Base-by-base conservation (phyloP, 2,113 vertebrate species). In the Morone chrysops region DNA sequence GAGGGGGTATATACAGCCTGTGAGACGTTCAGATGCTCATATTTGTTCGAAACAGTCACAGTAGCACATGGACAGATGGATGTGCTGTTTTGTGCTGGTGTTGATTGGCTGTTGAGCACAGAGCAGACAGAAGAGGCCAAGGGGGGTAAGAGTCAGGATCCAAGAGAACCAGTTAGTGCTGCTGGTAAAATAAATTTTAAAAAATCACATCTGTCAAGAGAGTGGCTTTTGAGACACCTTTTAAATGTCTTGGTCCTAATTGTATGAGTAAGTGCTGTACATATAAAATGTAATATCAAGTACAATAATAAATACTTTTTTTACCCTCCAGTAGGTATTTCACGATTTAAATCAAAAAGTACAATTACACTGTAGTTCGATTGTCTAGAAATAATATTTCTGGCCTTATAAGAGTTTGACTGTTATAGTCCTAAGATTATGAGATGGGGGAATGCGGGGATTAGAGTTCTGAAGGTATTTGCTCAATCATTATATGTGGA, bases 71-170 rank as follows among this genome's bases (percentile, higher is more conserved):
- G 56, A 80, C 78, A 82, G 84, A 86, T 77, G 83, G 85, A 76
- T 68, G 36, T 76, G 77, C 38, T 84, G 43, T 36, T 86, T 70
- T 70, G 56, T 81, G 50, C 40, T 70, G 56, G 75, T 82, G 90
- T 79, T 88, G 87, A 90, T 84, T 90, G 70, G 70, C 75, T 83
- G 57, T 62, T 61, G 38, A 61, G 50, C 56, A 25, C 53, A 75
- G 53, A 73, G 76, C 20, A 45, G 79, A 82, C 66, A 68, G 69
- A 76, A 65, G 62, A 82, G 40, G 66, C 66, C 31, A 31, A 48
- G 41, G 70, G 76, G 5, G 4, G 11, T 47, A 47, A 4, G 1
- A 12, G 25, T 31, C 31, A 2, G 31, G 38, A 67, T 63, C 22
- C 0, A 45, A 22, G 11, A 73, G 36, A 12, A 31, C 10, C 22